These are phyloP conservation scores for sheep (Ovis aries) DNA, from an alignment of 2,113 vertebrate species.

Conservation along the genomic window ARS-UI_Ramb_v3.0 NC_056058.1:95550501-95551000, in stretches of 20 bases:
- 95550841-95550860: not conserved
- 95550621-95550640: not conserved
- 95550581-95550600: not conserved
- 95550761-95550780: not conserved
- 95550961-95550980: not conserved
- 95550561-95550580: not conserved
- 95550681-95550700: not conserved
- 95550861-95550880: not conserved
- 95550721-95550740: slow-evolving; percentile 15
- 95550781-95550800: not conserved
- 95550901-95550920: not conserved
- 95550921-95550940: not conserved
- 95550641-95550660: not conserved
- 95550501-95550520: not conserved
- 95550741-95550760: not conserved
- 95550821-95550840: not conserved
- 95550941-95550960: not conserved
- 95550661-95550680: not conserved
- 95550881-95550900: not conserved
- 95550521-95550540: not conserved
- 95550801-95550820: not conserved
- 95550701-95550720: not conserved
- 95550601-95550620: not conserved
- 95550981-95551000: not conserved
- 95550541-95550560: not conserved